Conservation (phyloP, 2,797 vertebrate species). For the Coranthus polyacanthus region DNA sequence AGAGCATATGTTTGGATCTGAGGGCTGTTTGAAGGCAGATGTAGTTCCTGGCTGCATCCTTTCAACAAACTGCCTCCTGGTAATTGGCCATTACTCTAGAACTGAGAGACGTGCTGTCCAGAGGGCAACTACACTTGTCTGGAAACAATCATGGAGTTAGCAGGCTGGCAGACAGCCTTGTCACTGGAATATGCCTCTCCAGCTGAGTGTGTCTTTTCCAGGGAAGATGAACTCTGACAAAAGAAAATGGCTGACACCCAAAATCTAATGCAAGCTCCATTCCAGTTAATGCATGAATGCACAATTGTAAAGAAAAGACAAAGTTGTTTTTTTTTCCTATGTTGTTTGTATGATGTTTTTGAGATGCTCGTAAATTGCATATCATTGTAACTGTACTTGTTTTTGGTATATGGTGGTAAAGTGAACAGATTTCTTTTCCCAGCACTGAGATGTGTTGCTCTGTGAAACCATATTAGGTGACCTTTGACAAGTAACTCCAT, state of each 20-base stretch:
- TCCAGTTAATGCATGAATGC: slow-evolving; percentile 21
- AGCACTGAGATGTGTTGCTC: slow-evolving; percentile 41
- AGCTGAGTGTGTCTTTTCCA: slow-evolving; percentile 57
- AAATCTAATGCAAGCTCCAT: slow-evolving; percentile 39
- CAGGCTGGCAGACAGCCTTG: slow-evolving; percentile 78
- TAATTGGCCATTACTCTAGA: slow-evolving; percentile 85
- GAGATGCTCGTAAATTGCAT: not conserved
- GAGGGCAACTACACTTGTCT: slow-evolving; percentile 83
- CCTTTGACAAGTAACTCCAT: slow-evolving; percentile 75
- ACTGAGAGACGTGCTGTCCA: slow-evolving; percentile 80
- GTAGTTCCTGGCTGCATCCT: slow-evolving; percentile 80
- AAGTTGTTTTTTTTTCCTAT: slow-evolving; percentile 9
- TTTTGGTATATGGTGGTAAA: slow-evolving; percentile 1
- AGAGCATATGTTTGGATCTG: slow-evolving; percentile 77
- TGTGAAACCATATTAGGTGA: slow-evolving; percentile 74
- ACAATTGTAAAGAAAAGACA: slow-evolving; percentile 6
- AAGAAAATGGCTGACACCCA: slow-evolving; percentile 47
- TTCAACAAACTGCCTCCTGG: slow-evolving; percentile 83
- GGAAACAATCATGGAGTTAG: slow-evolving; percentile 84
- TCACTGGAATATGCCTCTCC: slow-evolving; percentile 71
- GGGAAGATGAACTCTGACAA: slow-evolving; percentile 45
- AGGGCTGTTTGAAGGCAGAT: slow-evolving; percentile 80
- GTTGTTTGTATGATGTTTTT: slow-evolving; percentile 3
- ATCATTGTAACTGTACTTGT: not conserved
- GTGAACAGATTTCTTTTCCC: slow-evolving; percentile 3